Base-by-base conservation (phyloP, 2,113 vertebrate genomes). In the Lampris megalopsis region DNA sequence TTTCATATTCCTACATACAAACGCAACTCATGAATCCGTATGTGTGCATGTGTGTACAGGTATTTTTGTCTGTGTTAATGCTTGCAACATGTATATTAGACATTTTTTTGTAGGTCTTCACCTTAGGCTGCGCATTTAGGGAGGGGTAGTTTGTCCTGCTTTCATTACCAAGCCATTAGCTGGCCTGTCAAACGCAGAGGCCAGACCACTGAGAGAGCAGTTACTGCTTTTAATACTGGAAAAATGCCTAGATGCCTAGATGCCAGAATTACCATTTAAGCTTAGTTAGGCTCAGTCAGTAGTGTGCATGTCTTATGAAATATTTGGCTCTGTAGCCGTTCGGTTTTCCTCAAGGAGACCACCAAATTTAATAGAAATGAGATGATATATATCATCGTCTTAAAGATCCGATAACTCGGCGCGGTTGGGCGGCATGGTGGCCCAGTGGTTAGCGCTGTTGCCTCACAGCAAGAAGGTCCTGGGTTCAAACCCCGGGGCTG, bases 111-210 rank as follows among this genome's bases (percentile, higher is more conserved):
- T n/a, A 13, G 11, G 13, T 53, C 10, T 53, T 0, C n/a, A 3
- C n/a, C 10, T 13, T 10, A 13, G 50, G 4, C 10, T 1, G 50
- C n/a, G 9, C 50, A 0, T 52, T 52, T 52, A 73, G 52, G 58
- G 24, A 66, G 56, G 10, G 53, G 48, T 8, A 48, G 7, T 40
- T 41, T 8, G 9, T 35, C 50, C 62, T 64, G 63, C 45, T 50
- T 69, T 53, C 61, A 56, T 57, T 68, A 41, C 49, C 54, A 64
- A 53, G 40, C 9, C 71, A 80, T 78, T 68, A 79, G 45, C 59
- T 58, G 41, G 36, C 47, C 50, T 68, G 53, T 45, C 37, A 61
- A 43, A 70, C 60, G 37, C 24, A 67, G n/a, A 64, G 61, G 58
- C 49, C 71, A 68, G 62, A 64, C 62, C 60, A 62, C 41, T 71